phyloP scores from a whole-genome alignment of 92 coral and sea anemone genomes.

The Heteractis magnifica region DNA sequence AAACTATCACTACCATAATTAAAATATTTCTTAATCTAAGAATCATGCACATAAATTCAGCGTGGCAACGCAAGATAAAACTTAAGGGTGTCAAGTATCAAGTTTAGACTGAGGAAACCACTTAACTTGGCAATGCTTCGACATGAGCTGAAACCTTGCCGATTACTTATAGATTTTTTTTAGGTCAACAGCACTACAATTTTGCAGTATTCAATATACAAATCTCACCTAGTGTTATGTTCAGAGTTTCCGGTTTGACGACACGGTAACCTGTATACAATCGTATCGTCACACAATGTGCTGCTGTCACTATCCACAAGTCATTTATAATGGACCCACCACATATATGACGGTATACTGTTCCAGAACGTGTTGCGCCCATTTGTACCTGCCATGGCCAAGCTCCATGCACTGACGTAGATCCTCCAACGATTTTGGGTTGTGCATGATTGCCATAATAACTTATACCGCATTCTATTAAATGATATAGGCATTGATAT shows the following conservation, averaged over 20 bases:
- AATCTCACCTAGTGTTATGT: constrained; percentile 65
- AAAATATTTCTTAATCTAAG: too few relatives aligned
- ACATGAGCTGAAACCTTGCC: too few relatives aligned
- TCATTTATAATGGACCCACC: constrained; percentile 67
- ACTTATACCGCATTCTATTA: constrained; percentile 60
- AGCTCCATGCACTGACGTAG: constrained; percentile 62
- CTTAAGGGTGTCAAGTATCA: too few relatives aligned
- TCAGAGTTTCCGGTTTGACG: constrained; percentile 17
- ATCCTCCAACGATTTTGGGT: constrained; percentile 72
- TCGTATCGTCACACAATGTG: constrained; percentile 54
- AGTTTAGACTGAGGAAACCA: too few relatives aligned
- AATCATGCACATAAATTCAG: too few relatives aligned
- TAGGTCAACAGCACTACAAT: too few relatives aligned
- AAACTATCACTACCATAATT: too few relatives aligned
- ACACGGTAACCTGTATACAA: not conserved
- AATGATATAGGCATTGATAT: too few relatives aligned
- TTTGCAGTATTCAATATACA: too few relatives aligned
- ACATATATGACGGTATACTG: constrained; percentile 49
- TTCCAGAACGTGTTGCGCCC: constrained; percentile 20
- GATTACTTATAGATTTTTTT: too few relatives aligned
- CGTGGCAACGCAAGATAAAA: too few relatives aligned
- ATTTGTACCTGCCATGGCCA: constrained; percentile 95
- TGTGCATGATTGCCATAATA: constrained; percentile 35
- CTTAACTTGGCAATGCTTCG: too few relatives aligned
- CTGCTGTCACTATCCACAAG: constrained; percentile 75